Evolutionary conservation across 2,113 vertebrate species (phyloP).

Genomic region (Saguinus midas): DNA sequence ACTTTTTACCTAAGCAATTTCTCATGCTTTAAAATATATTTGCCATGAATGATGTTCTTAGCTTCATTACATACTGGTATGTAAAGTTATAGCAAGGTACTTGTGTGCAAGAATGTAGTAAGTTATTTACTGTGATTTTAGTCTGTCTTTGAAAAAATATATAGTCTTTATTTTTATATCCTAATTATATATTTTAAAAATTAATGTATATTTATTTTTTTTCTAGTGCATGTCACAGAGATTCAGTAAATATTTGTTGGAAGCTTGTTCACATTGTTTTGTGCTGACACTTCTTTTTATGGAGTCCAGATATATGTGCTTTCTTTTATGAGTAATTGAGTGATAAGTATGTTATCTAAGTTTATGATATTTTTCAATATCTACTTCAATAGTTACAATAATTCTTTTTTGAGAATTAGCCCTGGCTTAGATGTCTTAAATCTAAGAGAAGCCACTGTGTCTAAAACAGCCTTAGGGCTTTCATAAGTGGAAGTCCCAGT

Average conservation of each 20-base stretch:
- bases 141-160: not conserved
- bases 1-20: not conserved
- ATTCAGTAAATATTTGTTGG: not conserved
- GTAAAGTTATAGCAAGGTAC: not conserved
- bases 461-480: not conserved
- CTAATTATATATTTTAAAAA: not conserved
- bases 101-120: not conserved
- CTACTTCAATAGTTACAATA: not conserved
- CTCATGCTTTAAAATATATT: not conserved
- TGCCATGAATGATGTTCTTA: not conserved
- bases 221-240: not conserved
- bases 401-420: not conserved
- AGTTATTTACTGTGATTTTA: not conserved
- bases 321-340: not conserved
- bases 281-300: not conserved
- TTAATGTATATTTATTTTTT: not conserved
- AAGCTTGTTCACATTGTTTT: not conserved
- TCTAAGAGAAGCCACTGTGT: not conserved
- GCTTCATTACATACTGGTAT: not conserved
- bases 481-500: not conserved
- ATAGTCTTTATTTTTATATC: not conserved
- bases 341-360: not conserved
- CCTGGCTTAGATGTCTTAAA: not conserved
- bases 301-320: not conserved
- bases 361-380: not conserved